A percentile compares a stretch with the other conserved stretches of the same genome.
These are phyloP conservation scores for Silurus lanzhouensis DNA, from an alignment of 2,797 vertebrate genomes.

Conservation along the genomic window DNA sequence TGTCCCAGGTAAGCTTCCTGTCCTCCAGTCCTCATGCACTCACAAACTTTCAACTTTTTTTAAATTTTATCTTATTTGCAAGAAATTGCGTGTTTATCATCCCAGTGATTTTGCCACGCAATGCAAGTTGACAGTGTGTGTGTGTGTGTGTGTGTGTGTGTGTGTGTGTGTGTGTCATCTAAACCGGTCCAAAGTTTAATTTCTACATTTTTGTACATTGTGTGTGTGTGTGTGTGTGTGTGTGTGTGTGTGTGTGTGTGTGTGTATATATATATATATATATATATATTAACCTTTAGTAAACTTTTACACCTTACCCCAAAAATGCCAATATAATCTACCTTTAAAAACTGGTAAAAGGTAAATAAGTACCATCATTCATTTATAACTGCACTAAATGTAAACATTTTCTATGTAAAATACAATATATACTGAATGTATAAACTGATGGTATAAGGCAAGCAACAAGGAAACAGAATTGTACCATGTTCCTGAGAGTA, in stretches of 20 bases:
- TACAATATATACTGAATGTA: not conserved
- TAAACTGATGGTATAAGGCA: not conserved
- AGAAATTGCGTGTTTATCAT: not conserved
- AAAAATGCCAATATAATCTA: not conserved
- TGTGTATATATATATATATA: no score
- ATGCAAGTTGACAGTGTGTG: no score
- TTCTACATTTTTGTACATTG: no score
- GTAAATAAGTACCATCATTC: not conserved
- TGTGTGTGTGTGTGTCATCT: not conserved
- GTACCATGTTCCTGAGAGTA: not conserved
- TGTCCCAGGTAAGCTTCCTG: conserved; percentile 76
- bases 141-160: not conserved
- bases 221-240: no score
- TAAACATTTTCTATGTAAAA: not conserved
- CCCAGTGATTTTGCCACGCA: not conserved
- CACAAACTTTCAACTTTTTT: not conserved
- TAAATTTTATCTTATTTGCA: no score
- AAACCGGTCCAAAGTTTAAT: not conserved
- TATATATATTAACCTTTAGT: no score
- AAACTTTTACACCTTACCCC: no score
- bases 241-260: no score
- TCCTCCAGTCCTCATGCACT: not conserved
- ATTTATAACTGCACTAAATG: not conserved
- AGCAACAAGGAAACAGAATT: not conserved
- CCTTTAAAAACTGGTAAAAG: not conserved